Evolutionary conservation across 2,113 vertebrate genomes (phyloP), one percentile per base, ranked within the genome.

Genomic region (Orcinus orca): DNA sequence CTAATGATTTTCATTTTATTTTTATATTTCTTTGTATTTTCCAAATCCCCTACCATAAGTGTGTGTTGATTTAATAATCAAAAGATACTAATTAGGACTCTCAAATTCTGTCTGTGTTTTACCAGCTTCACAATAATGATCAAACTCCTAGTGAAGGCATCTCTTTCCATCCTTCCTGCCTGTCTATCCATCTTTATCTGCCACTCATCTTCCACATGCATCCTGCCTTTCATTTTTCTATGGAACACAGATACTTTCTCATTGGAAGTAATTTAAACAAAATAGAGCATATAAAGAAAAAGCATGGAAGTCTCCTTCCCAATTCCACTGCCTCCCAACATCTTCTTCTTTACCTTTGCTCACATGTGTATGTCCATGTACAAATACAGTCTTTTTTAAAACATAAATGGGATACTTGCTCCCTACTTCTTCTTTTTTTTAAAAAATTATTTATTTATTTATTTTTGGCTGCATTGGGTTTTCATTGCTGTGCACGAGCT

Each of bases 1-100:
- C 23, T 95, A 17, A n/a, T 47, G 7, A 58, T 76, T 91, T 95
- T 47, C 8, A 88, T 76, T 70, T 83, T 85, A 88, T 76, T 76
- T 86, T 81, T 86, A 8, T 95, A 94, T 80, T 58, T 89, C 53
- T 79, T 96, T 81, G 53, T 33, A 26, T 83, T 96, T 95, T 87
- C 50, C 29, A 76, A 88, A 68, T 80, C 38, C 31, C 33, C 47
- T 83, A n/a, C 3, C 71, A 65, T n/a, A 71, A 47, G 31, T 62
- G 6, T 63, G 8, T 86, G 47, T 92, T 95, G 41, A 67, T 87
- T 82, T 90, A 92, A 63, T 80, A 83, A 94, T 41, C 21, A 47
- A 81, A 88, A 68, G 44, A 47, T 91, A 36, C 50, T 81, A 81
- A 80, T 31, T n/a, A 77, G 65, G n/a, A 74, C 8, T 70, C 4